phyloP scores from a whole-genome alignment of 2,888 invertebrate genomes.

The Callimorpha dominula region DNA sequence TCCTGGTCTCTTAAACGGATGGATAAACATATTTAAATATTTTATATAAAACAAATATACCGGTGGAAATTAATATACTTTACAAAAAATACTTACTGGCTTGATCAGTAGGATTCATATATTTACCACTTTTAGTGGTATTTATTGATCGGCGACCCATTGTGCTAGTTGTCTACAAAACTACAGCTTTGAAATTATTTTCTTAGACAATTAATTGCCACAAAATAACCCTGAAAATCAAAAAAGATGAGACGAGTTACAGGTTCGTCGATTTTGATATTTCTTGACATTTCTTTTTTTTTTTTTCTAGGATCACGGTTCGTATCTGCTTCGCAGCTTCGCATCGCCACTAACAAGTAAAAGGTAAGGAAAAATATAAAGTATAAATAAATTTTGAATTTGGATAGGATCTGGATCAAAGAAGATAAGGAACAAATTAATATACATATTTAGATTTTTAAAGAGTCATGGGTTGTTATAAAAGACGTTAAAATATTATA shows the following conservation, averaged over 20 bases:
- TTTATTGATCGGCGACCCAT: constrained; percentile 99
- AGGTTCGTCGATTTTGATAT: neutral
- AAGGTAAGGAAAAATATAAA: too few species aligned
- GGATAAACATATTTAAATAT: neutral
- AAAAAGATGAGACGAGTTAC: neutral
- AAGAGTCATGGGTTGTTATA: too few species aligned
- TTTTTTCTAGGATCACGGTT: too few species aligned
- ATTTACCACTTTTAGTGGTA: constrained; percentile 99
- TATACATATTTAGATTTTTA: too few species aligned
- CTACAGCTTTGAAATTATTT: constrained; percentile 10
- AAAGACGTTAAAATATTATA: too few species aligned
- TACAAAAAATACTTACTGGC: constrained; percentile 91
- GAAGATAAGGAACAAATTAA: too few species aligned
- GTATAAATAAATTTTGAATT: too few species aligned
- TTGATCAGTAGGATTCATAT: constrained; percentile 99
- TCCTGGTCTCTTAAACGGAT: neutral
- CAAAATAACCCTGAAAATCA: constrained; percentile 5
- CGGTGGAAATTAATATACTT: neutral
- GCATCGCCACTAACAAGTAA: too few species aligned
- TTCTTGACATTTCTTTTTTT: neutral
- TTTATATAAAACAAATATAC: neutral
- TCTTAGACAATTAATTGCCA: neutral
- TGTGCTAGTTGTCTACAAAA: constrained; percentile 58
- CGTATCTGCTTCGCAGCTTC: too few species aligned
- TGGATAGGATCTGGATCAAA: too few species aligned